These are phyloP conservation scores for Drusus annulatus DNA, from an alignment of 1,140 invertebrate species.

Conservation along the genomic window DNA sequence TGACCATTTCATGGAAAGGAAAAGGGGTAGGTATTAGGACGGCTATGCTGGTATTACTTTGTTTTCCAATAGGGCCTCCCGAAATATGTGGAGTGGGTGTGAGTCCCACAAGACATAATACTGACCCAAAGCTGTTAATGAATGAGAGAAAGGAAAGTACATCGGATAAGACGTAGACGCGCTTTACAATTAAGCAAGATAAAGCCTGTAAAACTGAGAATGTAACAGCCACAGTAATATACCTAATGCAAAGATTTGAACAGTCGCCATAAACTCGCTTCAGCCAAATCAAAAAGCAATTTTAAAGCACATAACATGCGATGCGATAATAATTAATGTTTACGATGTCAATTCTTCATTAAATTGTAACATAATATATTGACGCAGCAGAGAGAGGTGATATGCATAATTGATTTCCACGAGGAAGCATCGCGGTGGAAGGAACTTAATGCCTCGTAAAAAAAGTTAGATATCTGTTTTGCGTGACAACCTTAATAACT, in stretches of 20 bases:
- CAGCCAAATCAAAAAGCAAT: constrained; percentile 32
- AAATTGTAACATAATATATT: constrained; percentile 34
- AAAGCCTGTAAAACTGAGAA: no score
- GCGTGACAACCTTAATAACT: constrained; percentile 7
- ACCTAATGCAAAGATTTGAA: constrained; percentile 1
- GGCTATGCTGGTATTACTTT: no score
- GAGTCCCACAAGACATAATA: no score
- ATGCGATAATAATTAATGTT: constrained; percentile 29
- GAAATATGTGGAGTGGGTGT: no score
- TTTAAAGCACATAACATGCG: constrained; percentile 14
- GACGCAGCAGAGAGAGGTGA: constrained; percentile 20
- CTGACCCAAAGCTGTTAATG: no score
- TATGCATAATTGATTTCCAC: constrained; percentile 35
- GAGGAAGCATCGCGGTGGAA: constrained; percentile 15
- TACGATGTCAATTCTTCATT: constrained; percentile 33
- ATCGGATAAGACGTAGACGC: no score
- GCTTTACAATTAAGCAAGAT: no score
- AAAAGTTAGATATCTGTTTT: constrained; percentile 28
- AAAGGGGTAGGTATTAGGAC: no score
- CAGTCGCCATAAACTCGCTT: constrained; percentile 5
- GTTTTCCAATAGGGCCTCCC: no score
- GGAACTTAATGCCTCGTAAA: constrained; percentile 32
- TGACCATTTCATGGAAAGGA: no score
- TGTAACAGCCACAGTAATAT: neutral
- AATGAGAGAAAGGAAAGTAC: no score